phyloP scores from a whole-genome alignment of 2,888 invertebrate species.

The Caradrina clavipalpis region DNA sequence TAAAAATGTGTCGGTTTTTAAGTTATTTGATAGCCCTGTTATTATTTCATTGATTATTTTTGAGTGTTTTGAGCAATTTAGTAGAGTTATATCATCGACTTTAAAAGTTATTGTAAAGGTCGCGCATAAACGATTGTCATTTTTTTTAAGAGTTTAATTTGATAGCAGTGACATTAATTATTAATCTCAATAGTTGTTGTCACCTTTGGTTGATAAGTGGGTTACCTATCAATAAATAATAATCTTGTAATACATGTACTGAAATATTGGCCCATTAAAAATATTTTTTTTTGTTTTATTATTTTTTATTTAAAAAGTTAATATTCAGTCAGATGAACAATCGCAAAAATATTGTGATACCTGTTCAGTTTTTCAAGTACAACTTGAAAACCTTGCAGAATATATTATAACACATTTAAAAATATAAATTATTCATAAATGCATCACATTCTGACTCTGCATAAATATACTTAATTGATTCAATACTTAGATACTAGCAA shows the following conservation, averaged over 20 bases:
- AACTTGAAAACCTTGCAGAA: background rate
- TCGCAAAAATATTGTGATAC: background rate
- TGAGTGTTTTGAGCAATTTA: slow-evolving; percentile 10
- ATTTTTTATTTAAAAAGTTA: background rate
- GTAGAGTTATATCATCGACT: slow-evolving; percentile 62
- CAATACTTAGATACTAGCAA: background rate
- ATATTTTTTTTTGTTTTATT: background rate
- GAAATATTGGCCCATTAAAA: too few species aligned
- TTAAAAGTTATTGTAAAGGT: slow-evolving; percentile 76
- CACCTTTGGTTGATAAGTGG: slow-evolving; percentile 5
- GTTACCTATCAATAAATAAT: too few species aligned
- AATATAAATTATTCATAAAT: background rate
- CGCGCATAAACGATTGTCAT: slow-evolving; percentile 62
- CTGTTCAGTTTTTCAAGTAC: background rate
- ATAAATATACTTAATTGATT: background rate
- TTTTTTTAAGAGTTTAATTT: slow-evolving; percentile 24
- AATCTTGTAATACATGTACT: too few species aligned
- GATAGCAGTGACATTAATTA: slow-evolving; percentile 21
- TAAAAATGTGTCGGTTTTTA: slow-evolving; percentile 42
- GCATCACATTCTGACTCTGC: background rate
- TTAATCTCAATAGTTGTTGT: slow-evolving; percentile 1
- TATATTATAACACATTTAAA: background rate
- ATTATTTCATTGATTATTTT: slow-evolving; percentile 9
- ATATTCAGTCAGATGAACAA: too few species aligned
- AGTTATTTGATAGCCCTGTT: background rate